Evolutionary conservation across 2,888 invertebrate genomes (phyloP), one percentile per base, ranked within the genome.

Genomic region (Eustalomyia histrio): DNA sequence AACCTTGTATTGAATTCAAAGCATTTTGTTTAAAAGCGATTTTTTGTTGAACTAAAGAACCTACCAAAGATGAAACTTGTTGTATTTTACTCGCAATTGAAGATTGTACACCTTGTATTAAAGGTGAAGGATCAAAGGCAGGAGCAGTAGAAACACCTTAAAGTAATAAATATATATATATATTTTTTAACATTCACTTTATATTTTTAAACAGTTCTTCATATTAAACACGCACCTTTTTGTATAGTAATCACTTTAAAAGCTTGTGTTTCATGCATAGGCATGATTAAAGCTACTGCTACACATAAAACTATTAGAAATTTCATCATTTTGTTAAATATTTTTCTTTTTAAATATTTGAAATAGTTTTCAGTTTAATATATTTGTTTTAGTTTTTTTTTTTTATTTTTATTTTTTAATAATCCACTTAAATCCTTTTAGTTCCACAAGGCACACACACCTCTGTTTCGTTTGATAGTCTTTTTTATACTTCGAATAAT

Each of bases 11-110:
- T 0, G 74, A 78, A 47, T 73, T 76, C 39, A 83, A 80, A 55
- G 76, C 80, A 76, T 64, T 83, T 69, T 83, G 83, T 61, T 78
- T 83, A 39, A 83, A 61, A 69, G 82, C 82, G 1, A 17, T 16
- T 57, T 82, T 82, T 12, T 79, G 75, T 55, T 83, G 80, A 1
- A 83, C 52, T 75, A 83, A 65, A 57, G 78, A 57, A 16, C 76
- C 71, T 0, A 83, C 76, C 55, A 82, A 55, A 18, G 71, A 12
- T 57, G 80, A 72, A 18, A 83, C 75, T 35, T 75, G 72, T 71
- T 83, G 79, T 29, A 83, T 33, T 79, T 83, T 83, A 9, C 76
- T 52, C 29, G 78, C 69, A 47, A 83, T 52, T 1, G 80, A 74
- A 14, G 72, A 69, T 33, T 78, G 79, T 14, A 83, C 52, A 53